phyloP scores from a whole-genome alignment of 2,113 vertebrate genomes.

The Lutjanus erythropterus region DNA sequence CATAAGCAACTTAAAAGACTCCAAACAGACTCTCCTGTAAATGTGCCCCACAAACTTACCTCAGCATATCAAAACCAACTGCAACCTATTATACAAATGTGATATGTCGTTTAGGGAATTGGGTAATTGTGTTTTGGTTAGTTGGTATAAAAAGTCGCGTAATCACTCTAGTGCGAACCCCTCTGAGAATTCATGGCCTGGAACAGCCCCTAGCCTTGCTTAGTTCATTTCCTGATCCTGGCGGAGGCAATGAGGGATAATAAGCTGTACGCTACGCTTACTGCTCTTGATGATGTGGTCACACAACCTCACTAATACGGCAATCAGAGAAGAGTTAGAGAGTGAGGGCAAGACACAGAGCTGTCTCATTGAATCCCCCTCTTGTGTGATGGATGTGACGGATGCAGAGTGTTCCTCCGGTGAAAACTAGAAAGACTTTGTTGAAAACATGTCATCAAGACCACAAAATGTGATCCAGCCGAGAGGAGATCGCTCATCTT shows the following conservation, averaged over 20 bases:
- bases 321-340: constrained; percentile 48
- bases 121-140: constrained; percentile 78
- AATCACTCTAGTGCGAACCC: constrained; percentile 69
- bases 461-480: constrained; percentile 42
- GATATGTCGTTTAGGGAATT: constrained; percentile 65
- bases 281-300: constrained; percentile 68
- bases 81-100: constrained; percentile 62
- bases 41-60: constrained; percentile 31
- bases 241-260: constrained; percentile 78
- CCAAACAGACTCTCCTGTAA: neutral
- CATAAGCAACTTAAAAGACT: neutral
- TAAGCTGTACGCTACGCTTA: constrained; percentile 64
- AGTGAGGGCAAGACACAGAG: constrained; percentile 25
- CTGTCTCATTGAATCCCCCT: constrained; percentile 19
- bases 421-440: constrained; percentile 18
- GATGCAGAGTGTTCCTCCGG: constrained; percentile 27
- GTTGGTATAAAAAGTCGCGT: constrained; percentile 67
- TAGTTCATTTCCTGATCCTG: constrained; percentile 83
- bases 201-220: constrained; percentile 65
- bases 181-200: constrained; percentile 62
- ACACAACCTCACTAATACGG: constrained; percentile 54
- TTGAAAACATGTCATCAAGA: constrained; percentile 64
- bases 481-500: constrained; percentile 52
- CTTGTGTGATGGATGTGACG: constrained; percentile 33
- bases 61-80: constrained; percentile 64